phyloP scores from a whole-genome alignment of 2,888 invertebrate species.

The Siphlonurus alternatus region DNA sequence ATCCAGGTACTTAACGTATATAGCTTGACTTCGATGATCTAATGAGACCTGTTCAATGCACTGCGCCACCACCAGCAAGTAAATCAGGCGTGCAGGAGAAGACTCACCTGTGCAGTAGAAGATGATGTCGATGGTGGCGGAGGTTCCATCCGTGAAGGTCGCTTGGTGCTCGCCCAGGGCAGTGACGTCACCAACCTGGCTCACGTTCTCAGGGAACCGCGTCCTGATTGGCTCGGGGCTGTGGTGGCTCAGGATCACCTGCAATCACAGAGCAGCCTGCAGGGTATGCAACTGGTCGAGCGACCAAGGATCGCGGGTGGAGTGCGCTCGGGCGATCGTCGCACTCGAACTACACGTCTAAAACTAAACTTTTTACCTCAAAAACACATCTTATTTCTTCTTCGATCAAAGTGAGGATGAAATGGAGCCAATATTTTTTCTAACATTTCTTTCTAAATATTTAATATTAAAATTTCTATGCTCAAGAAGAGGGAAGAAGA shows the following conservation, averaged over 20 bases:
- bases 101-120: slow-evolving; percentile 61
- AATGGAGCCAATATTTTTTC: too few species aligned
- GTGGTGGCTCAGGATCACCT: slow-evolving; percentile 54
- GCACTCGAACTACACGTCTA: neutral
- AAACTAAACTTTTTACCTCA: neutral
- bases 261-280: too few species aligned
- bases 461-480: too few species aligned
- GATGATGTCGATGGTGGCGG: slow-evolving; percentile 45
- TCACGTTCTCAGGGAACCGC: slow-evolving; percentile 46
- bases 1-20: too few species aligned
- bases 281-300: neutral
- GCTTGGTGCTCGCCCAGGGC: slow-evolving; percentile 34
- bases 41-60: too few species aligned
- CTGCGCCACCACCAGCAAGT: too few species aligned
- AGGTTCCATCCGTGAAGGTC: slow-evolving; percentile 46
- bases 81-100: too few species aligned
- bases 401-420: neutral
- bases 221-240: slow-evolving; percentile 41
- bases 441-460: too few species aligned
- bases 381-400: too few species aligned
- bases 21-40: too few species aligned
- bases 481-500: too few species aligned
- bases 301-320: neutral
- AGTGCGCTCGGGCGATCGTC: neutral
- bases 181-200: slow-evolving; percentile 44